Conservation (phyloP, 2,888 invertebrate species). For the Pardosa pseudoannulata region DNA sequence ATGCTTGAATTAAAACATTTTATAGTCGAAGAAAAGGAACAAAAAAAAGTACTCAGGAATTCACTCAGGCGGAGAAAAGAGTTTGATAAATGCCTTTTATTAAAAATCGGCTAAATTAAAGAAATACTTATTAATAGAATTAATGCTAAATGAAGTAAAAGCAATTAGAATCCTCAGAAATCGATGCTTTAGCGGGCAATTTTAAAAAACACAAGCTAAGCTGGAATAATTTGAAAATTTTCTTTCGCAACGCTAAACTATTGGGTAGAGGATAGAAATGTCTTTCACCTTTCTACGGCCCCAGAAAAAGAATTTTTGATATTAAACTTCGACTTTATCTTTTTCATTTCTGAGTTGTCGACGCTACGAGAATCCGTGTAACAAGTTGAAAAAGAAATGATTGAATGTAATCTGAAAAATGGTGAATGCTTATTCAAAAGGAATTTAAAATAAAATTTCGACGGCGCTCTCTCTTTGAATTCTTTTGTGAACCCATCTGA, state of each 20-base stretch:
- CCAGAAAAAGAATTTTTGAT: background rate
- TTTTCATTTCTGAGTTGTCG: background rate
- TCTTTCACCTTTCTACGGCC: background rate
- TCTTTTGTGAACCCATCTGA: background rate
- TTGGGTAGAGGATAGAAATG: background rate
- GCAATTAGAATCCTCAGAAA: too few species aligned
- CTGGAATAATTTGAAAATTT: too few species aligned
- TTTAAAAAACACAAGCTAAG: too few species aligned
- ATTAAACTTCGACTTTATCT: background rate
- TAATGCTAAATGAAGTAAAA: too few species aligned
- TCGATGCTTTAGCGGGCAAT: too few species aligned
- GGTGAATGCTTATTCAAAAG: background rate
- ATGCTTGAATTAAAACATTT: too few species aligned
- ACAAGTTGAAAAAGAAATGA: background rate
- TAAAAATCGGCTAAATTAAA: too few species aligned
- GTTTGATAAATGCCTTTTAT: too few species aligned
- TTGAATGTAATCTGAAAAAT: background rate
- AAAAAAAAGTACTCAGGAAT: too few species aligned
- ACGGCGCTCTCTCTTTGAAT: background rate
- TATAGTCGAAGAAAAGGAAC: too few species aligned
- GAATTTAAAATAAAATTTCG: background rate
- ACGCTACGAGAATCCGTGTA: background rate
- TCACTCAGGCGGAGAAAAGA: too few species aligned
- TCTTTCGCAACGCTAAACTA: background rate
- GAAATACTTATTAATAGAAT: too few species aligned